Percentiles rank a stretch among this genome's conserved stretches.
These are phyloP conservation scores for Paragorgia papillata DNA, from an alignment of 92 coral and sea anemone species.

Conservation along the genomic window DNA sequence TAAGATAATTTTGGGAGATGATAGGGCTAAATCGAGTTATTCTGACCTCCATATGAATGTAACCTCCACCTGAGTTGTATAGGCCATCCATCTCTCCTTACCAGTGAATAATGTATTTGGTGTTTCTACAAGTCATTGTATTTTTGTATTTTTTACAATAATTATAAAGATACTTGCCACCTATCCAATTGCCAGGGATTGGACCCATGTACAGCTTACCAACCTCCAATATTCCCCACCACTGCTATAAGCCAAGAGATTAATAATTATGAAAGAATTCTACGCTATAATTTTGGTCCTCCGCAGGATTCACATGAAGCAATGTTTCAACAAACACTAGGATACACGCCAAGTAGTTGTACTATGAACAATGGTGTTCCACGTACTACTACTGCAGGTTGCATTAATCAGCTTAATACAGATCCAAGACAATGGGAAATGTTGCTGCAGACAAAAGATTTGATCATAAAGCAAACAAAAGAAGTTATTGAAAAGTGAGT, in stretches of 20 bases:
- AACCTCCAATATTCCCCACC: conserved; percentile 1
- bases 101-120: background rate
- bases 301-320: conserved; percentile 10
- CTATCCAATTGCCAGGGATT: background rate
- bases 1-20: too few relatives aligned
- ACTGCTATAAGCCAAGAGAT: background rate
- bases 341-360: background rate
- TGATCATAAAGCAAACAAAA: conserved; percentile 3
- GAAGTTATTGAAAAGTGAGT: conserved; percentile 42
- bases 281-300: background rate
- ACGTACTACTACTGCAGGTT: background rate
- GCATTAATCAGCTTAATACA: background rate
- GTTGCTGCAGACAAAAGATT: conserved; percentile 14
- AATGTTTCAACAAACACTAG: background rate
- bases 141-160: too few relatives aligned
- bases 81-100: background rate
- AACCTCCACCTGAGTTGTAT: too few relatives aligned
- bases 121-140: background rate
- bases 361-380: background rate
- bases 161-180: background rate
- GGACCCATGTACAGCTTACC: background rate
- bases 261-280: conserved; percentile 10
- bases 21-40: too few relatives aligned
- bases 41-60: too few relatives aligned
- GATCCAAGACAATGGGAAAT: background rate